Evolutionary conservation across 2,888 invertebrate species (phyloP), one percentile per base, ranked within the genome.

Genomic region (Eupsilia transversa): DNA sequence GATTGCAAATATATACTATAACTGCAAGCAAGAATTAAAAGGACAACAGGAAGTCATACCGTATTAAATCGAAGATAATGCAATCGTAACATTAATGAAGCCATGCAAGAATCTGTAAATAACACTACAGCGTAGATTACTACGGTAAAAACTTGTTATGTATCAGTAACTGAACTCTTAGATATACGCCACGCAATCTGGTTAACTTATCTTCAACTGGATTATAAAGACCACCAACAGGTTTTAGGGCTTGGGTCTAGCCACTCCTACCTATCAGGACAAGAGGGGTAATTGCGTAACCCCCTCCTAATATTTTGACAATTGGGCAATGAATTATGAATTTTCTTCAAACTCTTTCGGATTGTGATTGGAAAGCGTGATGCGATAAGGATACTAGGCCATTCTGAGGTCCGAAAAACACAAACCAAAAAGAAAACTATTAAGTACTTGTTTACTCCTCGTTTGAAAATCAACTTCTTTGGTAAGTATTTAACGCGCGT

Each of bases 21-120:
- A 46, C 46, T 46, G 23, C 46, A 7, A 46, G 27, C 35, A 30
- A 38, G 10, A 49, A 74, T 56, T 43, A 57, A 66, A 49, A 57
- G 14, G 30, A n/a, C 5, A 10, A 56, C 23, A 61, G 81, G 64
- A 80, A 60, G 41, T 59, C 41, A 10, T 30, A 59, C 12, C 1
- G 14, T 23, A 59, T 38, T n/a, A 12, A 27, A 59, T 20, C 9
- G 4, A 59, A 74, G 79, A 74, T 81, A 60, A 65, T 35, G 17
- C 49, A 30, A 68, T 64, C 76, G 12, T 60, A 35, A 68, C 59
- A 41, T 60, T 74, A 54, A 63, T 49, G 12, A 65, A 65, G 27
- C n/a, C 12, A n/a, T n/a, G n/a, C n/a, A 68, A 68, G 49, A 81
- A 30, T 60, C 59, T 60, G 35, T 60, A 81, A 69, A 75, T 81